These are phyloP conservation scores for Otolemur crassicaudatus DNA, from an alignment of 2,797 vertebrate genomes.

Conservation along the genomic window DNA sequence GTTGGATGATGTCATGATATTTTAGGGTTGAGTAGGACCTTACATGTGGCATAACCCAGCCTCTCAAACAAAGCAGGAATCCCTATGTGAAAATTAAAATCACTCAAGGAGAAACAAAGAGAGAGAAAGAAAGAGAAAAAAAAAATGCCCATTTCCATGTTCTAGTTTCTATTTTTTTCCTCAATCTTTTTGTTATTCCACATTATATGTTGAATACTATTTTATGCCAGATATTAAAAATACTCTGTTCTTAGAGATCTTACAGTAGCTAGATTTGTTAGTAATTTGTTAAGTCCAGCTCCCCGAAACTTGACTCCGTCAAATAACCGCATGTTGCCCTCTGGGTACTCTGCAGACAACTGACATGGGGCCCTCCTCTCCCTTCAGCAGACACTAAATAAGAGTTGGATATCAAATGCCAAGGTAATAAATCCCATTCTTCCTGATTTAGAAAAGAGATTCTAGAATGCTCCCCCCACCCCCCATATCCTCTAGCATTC, in stretches of 20 bases:
- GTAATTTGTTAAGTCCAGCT: not conserved
- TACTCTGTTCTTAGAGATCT: not conserved
- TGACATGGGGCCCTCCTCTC: not conserved
- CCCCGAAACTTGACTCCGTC: not conserved
- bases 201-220: not conserved
- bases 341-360: not conserved
- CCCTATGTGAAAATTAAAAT: not conserved
- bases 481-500: not conserved
- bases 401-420: not conserved
- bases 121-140: not conserved
- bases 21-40: not conserved
- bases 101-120: not conserved
- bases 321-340: not conserved
- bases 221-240: not conserved
- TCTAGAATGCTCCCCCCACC: not conserved
- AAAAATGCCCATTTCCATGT: not conserved
- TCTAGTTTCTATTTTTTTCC: not conserved
- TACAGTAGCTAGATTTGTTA: not conserved
- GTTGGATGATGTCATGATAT: not conserved
- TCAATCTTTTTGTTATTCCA: not conserved
- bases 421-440: not conserved
- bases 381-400: not conserved
- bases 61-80: not conserved
- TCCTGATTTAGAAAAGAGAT: constrained; percentile 18
- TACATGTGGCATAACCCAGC: not conserved